Conservation (phyloP, 2,797 vertebrate species). For the Furcifer pardalis region DNA sequence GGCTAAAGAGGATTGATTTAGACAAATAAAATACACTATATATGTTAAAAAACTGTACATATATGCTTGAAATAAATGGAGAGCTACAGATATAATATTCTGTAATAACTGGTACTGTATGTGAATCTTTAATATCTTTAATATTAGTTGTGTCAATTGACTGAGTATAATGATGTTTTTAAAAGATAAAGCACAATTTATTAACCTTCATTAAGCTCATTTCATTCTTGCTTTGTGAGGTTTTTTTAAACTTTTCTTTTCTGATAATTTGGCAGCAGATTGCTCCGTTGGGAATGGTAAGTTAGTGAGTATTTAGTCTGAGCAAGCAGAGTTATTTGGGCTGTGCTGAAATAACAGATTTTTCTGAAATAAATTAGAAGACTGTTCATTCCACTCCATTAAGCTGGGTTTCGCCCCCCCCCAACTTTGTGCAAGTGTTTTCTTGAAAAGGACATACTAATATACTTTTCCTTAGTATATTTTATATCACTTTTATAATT, state of each 20-base stretch:
- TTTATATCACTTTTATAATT: slow-evolving; percentile 15
- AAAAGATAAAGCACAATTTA: slow-evolving; percentile 53
- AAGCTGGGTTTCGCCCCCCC: slow-evolving; percentile 48
- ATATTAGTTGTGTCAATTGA: background rate
- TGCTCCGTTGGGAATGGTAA: slow-evolving; percentile 77
- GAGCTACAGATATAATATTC: background rate
- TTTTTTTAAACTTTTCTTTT: slow-evolving; percentile 75
- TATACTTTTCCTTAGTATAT: background rate
- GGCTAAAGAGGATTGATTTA: background rate
- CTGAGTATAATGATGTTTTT: slow-evolving; percentile 42
- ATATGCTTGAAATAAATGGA: background rate
- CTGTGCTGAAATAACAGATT: slow-evolving; percentile 51
- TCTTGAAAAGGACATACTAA: slow-evolving; percentile 34
- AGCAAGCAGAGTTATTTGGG: slow-evolving; percentile 59
- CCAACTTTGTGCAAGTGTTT: background rate
- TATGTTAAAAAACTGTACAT: background rate
- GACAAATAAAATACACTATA: background rate
- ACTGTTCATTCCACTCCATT: slow-evolving; percentile 26
- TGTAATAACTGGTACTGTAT: background rate
- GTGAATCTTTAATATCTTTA: slow-evolving; percentile 6
- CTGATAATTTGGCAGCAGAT: slow-evolving; percentile 76
- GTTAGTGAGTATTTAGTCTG: slow-evolving; percentile 69
- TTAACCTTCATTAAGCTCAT: slow-evolving; percentile 62
- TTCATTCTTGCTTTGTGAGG: slow-evolving; percentile 71
- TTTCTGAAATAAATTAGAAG: slow-evolving; percentile 22